Base-by-base conservation (phyloP, 2,888 invertebrate genomes). In the Atethmia centrago region DNA sequence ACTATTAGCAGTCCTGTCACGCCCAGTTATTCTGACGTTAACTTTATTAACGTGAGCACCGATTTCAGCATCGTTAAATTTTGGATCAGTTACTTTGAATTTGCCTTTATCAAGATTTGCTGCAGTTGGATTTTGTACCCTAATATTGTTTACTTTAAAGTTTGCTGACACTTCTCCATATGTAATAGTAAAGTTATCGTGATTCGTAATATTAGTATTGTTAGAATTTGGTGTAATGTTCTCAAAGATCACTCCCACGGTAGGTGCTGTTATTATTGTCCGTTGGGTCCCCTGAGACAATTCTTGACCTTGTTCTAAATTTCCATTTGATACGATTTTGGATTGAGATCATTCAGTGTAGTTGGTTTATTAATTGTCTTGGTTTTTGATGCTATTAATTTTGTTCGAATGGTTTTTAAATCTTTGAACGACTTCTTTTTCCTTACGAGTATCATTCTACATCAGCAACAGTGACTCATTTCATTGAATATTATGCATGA, bases 281-380 rank as follows among this genome's bases (percentile, higher is more conserved):
- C 92, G 88, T 87, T 89, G 82, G 88, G 90, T 91, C 89, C 89
- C 90, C 91, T 94, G 93, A 94, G 93, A 95, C 93, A 93, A 91
- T 94, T 93, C 92, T 93, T 94, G 94, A 94, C 95, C 95, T 94
- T 94, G 95, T 95, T 95, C 94, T 90, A 90, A 90, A 93, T 95
- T 89, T 91, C 85, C 82, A 85, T 91, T 88, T 90, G 86, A 90
- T 87, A 86, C 85, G 84, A 63, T 77, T 79, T 85, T 75, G 74
- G 71, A 80, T 79, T 80, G 74, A 81, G 79, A 80, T 76, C 77
- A 74, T 79, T 84, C 40, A n/a, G 5, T 74, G 19, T 63, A 67
- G 67, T 65, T 62, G 47, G 71, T 65, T 77, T 71, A 53, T 77
- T 71, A 71, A 47, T 71, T 62, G 31, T 75, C 25, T 69, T 69